Evolutionary conservation across 2,888 invertebrate genomes (phyloP).

Genomic region (Drosophila algonquin): DNA sequence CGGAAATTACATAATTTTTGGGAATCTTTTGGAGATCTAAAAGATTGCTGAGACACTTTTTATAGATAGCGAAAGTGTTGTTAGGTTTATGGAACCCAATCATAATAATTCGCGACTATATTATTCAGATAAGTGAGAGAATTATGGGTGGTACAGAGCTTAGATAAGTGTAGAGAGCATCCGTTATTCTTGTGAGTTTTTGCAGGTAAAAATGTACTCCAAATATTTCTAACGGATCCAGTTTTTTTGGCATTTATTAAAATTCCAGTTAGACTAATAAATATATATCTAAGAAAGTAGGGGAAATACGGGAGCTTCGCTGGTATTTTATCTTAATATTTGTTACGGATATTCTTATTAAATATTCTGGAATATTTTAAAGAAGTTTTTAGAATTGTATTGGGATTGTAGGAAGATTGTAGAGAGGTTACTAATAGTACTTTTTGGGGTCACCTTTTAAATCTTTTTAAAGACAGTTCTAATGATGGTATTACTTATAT

Average conservation of each 20-base stretch:
- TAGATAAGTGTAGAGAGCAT: neutral
- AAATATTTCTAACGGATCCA: neutral
- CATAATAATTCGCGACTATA: no score
- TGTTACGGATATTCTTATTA: no score
- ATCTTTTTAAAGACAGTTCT: no score
- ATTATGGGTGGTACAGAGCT: neutral
- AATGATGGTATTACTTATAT: no score
- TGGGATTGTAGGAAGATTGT: no score
- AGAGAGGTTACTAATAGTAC: no score
- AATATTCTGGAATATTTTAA: no score
- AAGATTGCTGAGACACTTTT: no score
- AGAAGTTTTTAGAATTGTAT: no score
- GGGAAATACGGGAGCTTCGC: neutral
- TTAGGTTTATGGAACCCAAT: neutral
- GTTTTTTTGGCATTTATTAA: neutral
- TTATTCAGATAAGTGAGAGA: neutral
- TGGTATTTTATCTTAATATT: no score
- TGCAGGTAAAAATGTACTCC: neutral
- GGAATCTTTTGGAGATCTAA: neutral
- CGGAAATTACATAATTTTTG: neutral
- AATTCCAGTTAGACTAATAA: neutral
- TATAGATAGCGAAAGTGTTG: no score
- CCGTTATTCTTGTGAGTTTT: neutral
- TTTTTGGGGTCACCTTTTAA: no score
- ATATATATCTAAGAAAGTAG: neutral